Evolutionary conservation across 2,888 invertebrate species (phyloP).

Genomic region (Spialia ferax): DNA sequence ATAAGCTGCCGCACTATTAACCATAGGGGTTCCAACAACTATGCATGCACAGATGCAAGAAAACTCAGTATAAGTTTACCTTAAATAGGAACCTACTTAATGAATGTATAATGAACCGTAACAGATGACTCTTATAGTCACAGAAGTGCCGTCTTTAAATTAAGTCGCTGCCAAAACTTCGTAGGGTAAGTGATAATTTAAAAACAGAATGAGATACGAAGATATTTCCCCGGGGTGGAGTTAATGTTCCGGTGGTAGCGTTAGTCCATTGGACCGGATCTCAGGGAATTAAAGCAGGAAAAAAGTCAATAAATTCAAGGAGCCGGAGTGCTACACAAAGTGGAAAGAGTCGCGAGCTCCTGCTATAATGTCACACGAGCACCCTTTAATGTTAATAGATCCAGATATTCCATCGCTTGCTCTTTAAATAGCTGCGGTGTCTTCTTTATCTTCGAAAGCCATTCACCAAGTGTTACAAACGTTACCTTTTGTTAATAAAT

Average conservation of each 20-base stretch:
- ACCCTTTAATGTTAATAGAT: constrained; percentile 44
- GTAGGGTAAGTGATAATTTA: constrained; percentile 62
- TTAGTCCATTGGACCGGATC: constrained; percentile 82
- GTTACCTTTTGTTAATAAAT: neutral
- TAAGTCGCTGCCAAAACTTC: constrained; percentile 38
- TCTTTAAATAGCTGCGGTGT: constrained; percentile 1
- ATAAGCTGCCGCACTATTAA: no score
- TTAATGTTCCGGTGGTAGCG: constrained; percentile 81
- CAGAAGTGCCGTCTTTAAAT: constrained; percentile 31
- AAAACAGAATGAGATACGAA: constrained; percentile 77
- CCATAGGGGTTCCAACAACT: no score
- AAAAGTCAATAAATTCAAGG: constrained; percentile 84
- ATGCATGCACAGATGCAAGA: no score
- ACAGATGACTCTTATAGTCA: constrained; percentile 21
- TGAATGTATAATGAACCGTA: constrained; percentile 11
- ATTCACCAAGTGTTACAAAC: neutral
- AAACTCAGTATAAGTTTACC: no score
- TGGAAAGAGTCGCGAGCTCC: constrained; percentile 43
- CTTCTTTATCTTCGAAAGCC: neutral
- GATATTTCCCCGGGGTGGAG: constrained; percentile 81
- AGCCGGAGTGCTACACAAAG: constrained; percentile 76
- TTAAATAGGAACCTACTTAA: no score
- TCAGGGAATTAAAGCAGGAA: constrained; percentile 82
- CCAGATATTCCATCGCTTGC: constrained; percentile 6
- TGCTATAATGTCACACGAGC: constrained; percentile 44